phyloP scores from a whole-genome alignment of 2,888 invertebrate genomes.

The Cataglyphis altisquamis region DNA sequence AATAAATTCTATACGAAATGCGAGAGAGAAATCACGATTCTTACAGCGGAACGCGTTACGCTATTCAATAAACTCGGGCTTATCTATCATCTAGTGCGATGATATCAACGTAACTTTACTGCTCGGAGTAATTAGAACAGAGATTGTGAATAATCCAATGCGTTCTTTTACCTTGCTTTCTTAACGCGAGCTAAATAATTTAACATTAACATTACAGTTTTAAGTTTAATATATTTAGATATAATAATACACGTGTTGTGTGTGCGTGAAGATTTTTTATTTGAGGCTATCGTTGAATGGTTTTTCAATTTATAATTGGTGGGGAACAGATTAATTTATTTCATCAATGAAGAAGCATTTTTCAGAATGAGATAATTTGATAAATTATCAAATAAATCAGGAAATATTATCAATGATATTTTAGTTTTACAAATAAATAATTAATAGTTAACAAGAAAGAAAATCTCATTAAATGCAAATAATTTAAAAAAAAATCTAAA shows the following conservation, averaged over 20 bases:
- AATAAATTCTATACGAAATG: not conserved
- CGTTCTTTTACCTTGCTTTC: constrained; percentile 12
- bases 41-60: constrained; percentile 46
- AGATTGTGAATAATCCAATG: constrained; percentile 22
- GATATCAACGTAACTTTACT: constrained; percentile 36
- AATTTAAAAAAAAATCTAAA: not conserved
- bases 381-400: not conserved
- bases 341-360: not conserved
- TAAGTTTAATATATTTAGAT: not conserved
- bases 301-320: not conserved
- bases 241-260: not conserved
- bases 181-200: constrained; percentile 14
- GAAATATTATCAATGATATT: not conserved
- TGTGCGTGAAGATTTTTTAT: not conserved
- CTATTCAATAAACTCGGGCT: constrained; percentile 41
- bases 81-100: constrained; percentile 49
- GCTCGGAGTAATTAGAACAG: constrained; percentile 35
- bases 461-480: not conserved
- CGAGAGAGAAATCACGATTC: constrained; percentile 48
- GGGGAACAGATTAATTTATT: not conserved
- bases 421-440: not conserved
- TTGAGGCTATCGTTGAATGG: not conserved
- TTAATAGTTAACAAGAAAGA: not conserved
- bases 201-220: not conserved
- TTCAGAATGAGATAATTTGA: not conserved